Evolutionary conservation across 2,113 vertebrate genomes (phyloP).

Genomic region (Amblyopsis rosae): DNA sequence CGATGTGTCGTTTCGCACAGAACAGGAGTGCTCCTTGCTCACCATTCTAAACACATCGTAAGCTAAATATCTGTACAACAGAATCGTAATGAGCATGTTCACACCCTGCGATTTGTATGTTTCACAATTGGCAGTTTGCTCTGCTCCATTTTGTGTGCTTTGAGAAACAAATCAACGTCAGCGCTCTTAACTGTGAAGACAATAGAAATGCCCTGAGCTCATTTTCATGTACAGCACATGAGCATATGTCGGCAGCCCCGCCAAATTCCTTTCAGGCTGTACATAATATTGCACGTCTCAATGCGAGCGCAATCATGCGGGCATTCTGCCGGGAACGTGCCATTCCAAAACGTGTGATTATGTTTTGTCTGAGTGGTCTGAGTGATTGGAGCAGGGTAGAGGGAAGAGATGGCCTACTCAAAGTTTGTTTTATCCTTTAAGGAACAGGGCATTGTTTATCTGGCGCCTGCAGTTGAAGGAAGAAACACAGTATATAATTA

Average conservation of each 20-base stretch:
- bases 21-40: no score
- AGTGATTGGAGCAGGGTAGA: neutral
- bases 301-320: slow-evolving; percentile 37
- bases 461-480: slow-evolving; percentile 18
- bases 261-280: slow-evolving; percentile 17
- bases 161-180: slow-evolving; percentile 18
- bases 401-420: slow-evolving; percentile 27
- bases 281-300: slow-evolving; percentile 39
- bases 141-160: slow-evolving; percentile 23
- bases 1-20: no score
- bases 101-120: neutral
- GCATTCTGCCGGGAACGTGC: slow-evolving; percentile 19
- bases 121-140: slow-evolving; percentile 4
- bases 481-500: slow-evolving; percentile 38
- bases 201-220: slow-evolving; percentile 23
- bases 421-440: slow-evolving; percentile 28
- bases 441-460: slow-evolving; percentile 30
- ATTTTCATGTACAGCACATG: slow-evolving; percentile 22
- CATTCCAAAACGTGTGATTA: slow-evolving; percentile 35
- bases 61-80: neutral
- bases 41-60: neutral
- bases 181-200: slow-evolving; percentile 18
- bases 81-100: slow-evolving; percentile 1
- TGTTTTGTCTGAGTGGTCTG: slow-evolving; percentile 18
- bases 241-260: slow-evolving; percentile 28